Conservation (phyloP, 2,888 invertebrate genomes). For the Phortica magna region DNA sequence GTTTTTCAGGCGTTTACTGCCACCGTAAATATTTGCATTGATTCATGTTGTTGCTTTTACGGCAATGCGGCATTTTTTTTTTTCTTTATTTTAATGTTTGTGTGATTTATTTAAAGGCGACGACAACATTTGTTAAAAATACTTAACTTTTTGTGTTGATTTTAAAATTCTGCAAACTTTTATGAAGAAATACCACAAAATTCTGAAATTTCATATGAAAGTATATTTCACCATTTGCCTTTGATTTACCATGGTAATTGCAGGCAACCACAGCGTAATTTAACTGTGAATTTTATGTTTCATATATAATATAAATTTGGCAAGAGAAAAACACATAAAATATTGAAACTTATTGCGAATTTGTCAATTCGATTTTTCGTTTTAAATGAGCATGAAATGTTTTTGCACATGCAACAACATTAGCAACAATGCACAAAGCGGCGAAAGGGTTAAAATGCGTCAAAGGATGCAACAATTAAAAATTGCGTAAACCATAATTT, state of each 20-base stretch:
- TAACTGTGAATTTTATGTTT: constrained; percentile 3
- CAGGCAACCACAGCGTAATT: not conserved
- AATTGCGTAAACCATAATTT: constrained; percentile 52
- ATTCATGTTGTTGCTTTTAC: constrained; percentile 11
- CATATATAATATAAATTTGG: not conserved
- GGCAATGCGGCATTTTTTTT: constrained; percentile 20
- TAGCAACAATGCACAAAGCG: not conserved
- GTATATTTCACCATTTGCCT: too few relatives aligned
- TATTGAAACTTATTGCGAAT: not conserved
- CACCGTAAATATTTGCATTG: constrained; percentile 15
- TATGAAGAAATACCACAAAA: too few relatives aligned
- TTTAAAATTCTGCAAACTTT: too few relatives aligned
- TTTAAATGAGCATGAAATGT: not conserved
- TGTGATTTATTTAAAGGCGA: not conserved
- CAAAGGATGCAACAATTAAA: constrained; percentile 14
- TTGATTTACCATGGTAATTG: not conserved
- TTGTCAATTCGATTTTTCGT: constrained; percentile 1
- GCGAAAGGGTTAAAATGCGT: constrained; percentile 4
- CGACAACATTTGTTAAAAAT: too few relatives aligned
- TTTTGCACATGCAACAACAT: not conserved
- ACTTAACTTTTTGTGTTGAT: too few relatives aligned
- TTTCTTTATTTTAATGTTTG: not conserved
- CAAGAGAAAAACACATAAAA: not conserved
- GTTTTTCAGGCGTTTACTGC: constrained; percentile 6
- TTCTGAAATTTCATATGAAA: too few relatives aligned